Evolutionary conservation across 2,113 vertebrate species (phyloP), one percentile per base, ranked within the genome.

Genomic region (Clarias gariepinus): DNA sequence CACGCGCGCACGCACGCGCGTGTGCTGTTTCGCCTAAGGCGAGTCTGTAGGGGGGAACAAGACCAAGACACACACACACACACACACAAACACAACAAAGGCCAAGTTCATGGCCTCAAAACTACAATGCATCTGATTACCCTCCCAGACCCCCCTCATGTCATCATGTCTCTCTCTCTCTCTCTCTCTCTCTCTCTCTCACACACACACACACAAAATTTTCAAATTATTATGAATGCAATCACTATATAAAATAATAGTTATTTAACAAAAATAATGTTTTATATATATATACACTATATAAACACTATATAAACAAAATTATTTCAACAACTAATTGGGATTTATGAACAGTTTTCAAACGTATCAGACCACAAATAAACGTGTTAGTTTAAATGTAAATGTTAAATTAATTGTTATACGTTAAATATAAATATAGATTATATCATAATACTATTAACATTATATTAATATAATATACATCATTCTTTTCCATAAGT

Each of bases 21-120:
- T 41, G 74, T 16, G 47, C 53, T 58, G 21, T 3, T 52, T n/a
- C 5, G 28, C 30, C 57, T 25, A 10, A 16, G 7, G 80, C 36
- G 2, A 41, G 23, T 3, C 60, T n/a, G 23, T 13, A 61, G 13
- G 58, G 36, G 78, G 53, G n/a, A 16, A n/a, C 23, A 77, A 23
- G 15, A 33, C 77, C 33, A 36, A 36, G 33, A 25, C 69, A 33
- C 82, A 60, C 82, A 64, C 71, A 60, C 84, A 78, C 83, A 63
- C 83, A 76, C 83, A 87, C 85, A 74, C 79, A 73, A 81, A 63
- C 78, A 33, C 21, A 83, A 85, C 86, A 86, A 89, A 84, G 89
- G 89, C 87, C 89, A 90, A 90, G 89, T 90, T 87, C 89, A 90
- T 80, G 86, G 87, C 89, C 89, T 47, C 84, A 86, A 84, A 84